phyloP scores from a whole-genome alignment of 2,888 invertebrate species.

The Reticulitermes lucifugus region DNA sequence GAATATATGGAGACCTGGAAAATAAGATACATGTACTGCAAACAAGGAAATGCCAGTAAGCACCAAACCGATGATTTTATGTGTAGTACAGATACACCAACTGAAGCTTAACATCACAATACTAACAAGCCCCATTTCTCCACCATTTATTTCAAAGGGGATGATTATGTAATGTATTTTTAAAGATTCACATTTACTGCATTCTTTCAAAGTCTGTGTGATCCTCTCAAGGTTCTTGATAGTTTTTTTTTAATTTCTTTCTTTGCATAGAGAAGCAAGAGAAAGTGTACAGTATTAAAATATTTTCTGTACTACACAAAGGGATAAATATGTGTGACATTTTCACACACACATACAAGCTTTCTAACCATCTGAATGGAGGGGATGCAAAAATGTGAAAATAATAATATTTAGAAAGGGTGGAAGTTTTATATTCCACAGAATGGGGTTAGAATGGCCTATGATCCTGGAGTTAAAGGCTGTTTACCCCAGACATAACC shows the following conservation, averaged over 20 bases:
- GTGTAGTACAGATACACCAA: too few species aligned
- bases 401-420: background rate
- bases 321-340: conserved; percentile 23
- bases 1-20: too few species aligned
- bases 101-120: too few species aligned
- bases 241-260: conserved; percentile 1
- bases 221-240: background rate
- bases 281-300: conserved; percentile 1
- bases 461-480: background rate
- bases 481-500: conserved; percentile 2
- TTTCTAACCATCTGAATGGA: background rate
- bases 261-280: background rate
- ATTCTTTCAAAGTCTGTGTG: background rate
- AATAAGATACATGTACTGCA: too few species aligned
- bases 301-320: background rate
- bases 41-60: too few species aligned
- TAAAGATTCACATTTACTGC: background rate
- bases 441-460: background rate
- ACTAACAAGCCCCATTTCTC: background rate
- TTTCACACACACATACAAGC: background rate
- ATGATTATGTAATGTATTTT: background rate
- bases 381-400: background rate
- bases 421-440: background rate
- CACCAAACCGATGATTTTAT: too few species aligned
- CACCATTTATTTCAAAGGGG: background rate